Percentiles rank a stretch among this genome's conserved stretches.
phyloP scores from a whole-genome alignment of 2,113 vertebrate species.

The Sakesphorus luctuosus region DNA sequence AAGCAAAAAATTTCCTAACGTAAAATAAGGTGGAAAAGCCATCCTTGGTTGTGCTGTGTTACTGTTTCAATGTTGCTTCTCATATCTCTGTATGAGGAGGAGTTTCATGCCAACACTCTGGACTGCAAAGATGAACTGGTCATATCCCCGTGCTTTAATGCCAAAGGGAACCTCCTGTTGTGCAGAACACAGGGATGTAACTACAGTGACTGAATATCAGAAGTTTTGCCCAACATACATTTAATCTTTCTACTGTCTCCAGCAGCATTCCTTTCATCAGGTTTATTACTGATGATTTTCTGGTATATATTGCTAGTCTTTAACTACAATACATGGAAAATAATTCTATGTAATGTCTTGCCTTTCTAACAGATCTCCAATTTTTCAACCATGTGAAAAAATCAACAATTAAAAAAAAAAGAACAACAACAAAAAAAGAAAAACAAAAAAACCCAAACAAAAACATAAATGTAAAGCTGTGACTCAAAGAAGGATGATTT shows the following conservation, averaged over 20 bases:
- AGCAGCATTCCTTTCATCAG: neutral
- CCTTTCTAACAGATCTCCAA: neutral
- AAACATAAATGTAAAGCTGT: neutral
- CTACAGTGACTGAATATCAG: accelerated
- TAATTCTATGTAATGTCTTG: neutral
- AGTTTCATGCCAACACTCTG: neutral
- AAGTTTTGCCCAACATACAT: neutral
- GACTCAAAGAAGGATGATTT: neutral
- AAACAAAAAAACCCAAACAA: neutral
- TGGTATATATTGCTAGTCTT: neutral
- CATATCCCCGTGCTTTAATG: neutral
- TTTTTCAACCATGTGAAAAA: neutral
- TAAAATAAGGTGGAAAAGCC: neutral
- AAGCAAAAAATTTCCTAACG: neutral
- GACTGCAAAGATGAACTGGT: neutral
- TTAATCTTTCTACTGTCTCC: neutral
- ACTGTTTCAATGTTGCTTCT: neutral
- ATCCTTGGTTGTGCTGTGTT: neutral
- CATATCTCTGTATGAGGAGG: neutral
- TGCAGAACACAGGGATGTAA: neutral
- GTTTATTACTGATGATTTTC: neutral
- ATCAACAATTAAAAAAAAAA: too few species aligned
- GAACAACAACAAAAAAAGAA: neutral
- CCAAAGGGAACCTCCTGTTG: neutral
- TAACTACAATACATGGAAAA: neutral